Evolutionary conservation across 2,797 vertebrate genomes (phyloP), one percentile per base, ranked within the genome.

Genomic region (Staurois parvus): DNA sequence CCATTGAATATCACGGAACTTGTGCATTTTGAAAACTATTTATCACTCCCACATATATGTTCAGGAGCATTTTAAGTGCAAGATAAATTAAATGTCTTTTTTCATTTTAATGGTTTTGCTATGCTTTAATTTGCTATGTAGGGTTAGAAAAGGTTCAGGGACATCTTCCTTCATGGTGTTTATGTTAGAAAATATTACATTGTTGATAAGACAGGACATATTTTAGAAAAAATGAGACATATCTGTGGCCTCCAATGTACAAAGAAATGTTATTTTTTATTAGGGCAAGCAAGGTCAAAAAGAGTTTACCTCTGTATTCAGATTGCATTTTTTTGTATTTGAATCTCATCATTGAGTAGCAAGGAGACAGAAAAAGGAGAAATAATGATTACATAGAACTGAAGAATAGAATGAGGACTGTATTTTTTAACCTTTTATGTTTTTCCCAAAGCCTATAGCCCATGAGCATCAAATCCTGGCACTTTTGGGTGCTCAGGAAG

Each of bases 141-240:
- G 52, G 56, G 32, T 64, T 37, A 32, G 56, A n/a, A 13, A 62
- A n/a, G 52, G 30, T 64, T 42, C 76, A 79, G 64, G 64, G 26
- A 48, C 67, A 67, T 68, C 64, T 68, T 52, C 17, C 40, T 30
- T 68, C 37, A 26, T 64, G n/a, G 48, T n/a, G 42, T 68, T 79
- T 79, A n/a, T 26, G 7, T 52, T 10, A 79, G 40, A 79, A 79
- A 79, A 69, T 8, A 42, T 69, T 68, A 79, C 69, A 42, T 32
- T 79, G 28, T 32, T 79, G 40, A 79, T 68, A 79, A 68, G 52
- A 34, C 45, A 40, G 4, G 52, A 62, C 4, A 32, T 52, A n/a
- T 76, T 28, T 62, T 10, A 26, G 12, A n/a, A 52, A 69, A 69
- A 32, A 29, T 69, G 28, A 15, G 30, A 52, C 26, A 32, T 28